Evolutionary conservation across 2,888 invertebrate species (phyloP).

Genomic region (Cantharis rufa): DNA sequence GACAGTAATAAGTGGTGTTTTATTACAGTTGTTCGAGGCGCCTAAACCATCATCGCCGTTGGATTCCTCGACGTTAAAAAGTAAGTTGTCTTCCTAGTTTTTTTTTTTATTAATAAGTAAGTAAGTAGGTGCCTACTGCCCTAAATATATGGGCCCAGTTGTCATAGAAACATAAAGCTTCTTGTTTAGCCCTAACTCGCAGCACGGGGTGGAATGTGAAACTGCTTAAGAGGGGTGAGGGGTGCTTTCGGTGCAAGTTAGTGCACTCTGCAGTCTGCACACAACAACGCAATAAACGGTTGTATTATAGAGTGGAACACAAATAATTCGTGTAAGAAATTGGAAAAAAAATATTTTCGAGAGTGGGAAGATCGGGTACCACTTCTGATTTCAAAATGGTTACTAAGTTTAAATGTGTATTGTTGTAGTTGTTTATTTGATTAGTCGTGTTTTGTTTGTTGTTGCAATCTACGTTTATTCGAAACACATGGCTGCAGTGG

Average conservation of each 20-base stretch:
- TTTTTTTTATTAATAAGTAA: not conserved
- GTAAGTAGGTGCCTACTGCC: conserved; percentile 25
- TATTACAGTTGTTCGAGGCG: conserved; percentile 55
- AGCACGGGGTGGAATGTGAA: conserved; percentile 33
- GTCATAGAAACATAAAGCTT: conserved; percentile 31
- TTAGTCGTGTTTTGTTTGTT: conserved; percentile 41
- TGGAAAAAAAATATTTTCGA: not conserved
- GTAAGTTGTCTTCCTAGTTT: conserved; percentile 50
- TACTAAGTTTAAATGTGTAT: not conserved
- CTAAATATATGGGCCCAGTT: conserved; percentile 27
- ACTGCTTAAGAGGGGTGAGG: conserved; percentile 28
- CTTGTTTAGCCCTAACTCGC: conserved; percentile 30
- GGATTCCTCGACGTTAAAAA: conserved; percentile 51
- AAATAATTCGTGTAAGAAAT: conserved; percentile 1
- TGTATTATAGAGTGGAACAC: conserved; percentile 34
- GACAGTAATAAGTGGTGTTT: conserved; percentile 29
- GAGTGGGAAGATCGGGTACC: not conserved
- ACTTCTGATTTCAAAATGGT: not conserved
- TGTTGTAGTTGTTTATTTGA: conserved; percentile 3
- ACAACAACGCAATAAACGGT: conserved; percentile 44
- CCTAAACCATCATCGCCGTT: conserved; percentile 36
- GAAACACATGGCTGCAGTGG: conserved; percentile 57
- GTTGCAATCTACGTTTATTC: conserved; percentile 38
- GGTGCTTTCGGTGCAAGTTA: conserved; percentile 38
- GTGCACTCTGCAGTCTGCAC: conserved; percentile 43